Evolutionary conservation across 2,797 vertebrate species (phyloP).

Genomic region (Rhinophrynus dorsalis): DNA sequence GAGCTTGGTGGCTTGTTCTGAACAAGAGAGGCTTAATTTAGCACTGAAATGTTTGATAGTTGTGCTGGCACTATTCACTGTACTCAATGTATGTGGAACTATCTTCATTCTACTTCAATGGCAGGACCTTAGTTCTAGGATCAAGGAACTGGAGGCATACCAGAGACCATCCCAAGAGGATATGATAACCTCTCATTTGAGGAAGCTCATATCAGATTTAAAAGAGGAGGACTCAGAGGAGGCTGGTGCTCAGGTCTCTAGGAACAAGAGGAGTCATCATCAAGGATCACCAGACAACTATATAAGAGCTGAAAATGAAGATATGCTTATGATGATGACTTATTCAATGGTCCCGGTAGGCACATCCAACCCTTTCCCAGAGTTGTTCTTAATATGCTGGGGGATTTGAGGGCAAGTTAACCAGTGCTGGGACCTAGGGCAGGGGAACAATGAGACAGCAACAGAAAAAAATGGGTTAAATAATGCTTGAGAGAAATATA

Average conservation of each 20-base stretch:
- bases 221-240: slow-evolving; percentile 55
- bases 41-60: slow-evolving; percentile 71
- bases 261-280: slow-evolving; percentile 74
- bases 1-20: slow-evolving; percentile 32
- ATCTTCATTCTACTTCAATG: slow-evolving; percentile 82
- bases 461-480: too few relatives aligned
- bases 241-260: slow-evolving; percentile 60
- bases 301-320: slow-evolving; percentile 70
- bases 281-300: slow-evolving; percentile 58
- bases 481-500: too few relatives aligned
- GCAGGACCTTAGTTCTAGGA: slow-evolving; percentile 68
- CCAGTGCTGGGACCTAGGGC: too few relatives aligned
- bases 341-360: slow-evolving; percentile 96
- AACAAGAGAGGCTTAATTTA: slow-evolving; percentile 58
- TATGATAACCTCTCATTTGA: slow-evolving; percentile 62
- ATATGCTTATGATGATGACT: slow-evolving; percentile 93
- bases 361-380: neutral
- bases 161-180: slow-evolving; percentile 65
- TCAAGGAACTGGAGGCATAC: slow-evolving; percentile 66
- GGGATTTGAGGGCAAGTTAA: too few relatives aligned
- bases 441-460: too few relatives aligned
- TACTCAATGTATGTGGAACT: slow-evolving; percentile 80
- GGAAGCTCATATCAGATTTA: slow-evolving; percentile 60
- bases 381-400: too few relatives aligned
- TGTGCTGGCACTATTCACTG: slow-evolving; percentile 70